Conservation (phyloP, 2,888 invertebrate genomes). For the Tryphoninae sp. region DNA sequence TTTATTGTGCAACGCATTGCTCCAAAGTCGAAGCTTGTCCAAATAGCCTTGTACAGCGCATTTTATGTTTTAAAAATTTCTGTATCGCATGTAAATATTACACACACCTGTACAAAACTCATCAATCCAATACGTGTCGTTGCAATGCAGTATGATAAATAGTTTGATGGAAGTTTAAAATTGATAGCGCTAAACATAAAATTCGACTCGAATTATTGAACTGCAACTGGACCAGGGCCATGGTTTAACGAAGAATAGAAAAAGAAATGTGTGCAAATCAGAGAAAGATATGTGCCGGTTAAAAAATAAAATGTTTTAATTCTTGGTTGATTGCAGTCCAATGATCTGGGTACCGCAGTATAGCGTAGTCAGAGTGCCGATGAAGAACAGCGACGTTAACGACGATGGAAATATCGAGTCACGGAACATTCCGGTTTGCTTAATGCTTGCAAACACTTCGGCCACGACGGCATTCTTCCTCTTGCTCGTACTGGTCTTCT, state of each 20-base stretch:
- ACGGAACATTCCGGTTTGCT: constrained; percentile 88
- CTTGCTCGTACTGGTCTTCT: constrained; percentile 89
- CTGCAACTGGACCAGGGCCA: constrained; percentile 66
- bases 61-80: not conserved
- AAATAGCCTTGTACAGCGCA: not conserved
- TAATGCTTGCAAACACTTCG: constrained; percentile 89
- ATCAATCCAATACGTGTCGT: not conserved
- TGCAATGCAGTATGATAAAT: not conserved
- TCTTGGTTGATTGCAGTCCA: constrained; percentile 87
- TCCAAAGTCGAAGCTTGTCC: too few relatives aligned
- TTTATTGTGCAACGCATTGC: too few relatives aligned
- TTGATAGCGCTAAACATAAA: not conserved
- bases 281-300: constrained; percentile 3
- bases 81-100: not conserved
- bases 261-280: constrained; percentile 9
- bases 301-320: constrained; percentile 68
- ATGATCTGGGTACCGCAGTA: constrained; percentile 82
- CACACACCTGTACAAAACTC: not conserved
- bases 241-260: constrained; percentile 24
- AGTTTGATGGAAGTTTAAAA: not conserved
- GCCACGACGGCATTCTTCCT: constrained; percentile 92
- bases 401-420: constrained; percentile 83
- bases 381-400: constrained; percentile 82
- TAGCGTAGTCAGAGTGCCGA: constrained; percentile 72
- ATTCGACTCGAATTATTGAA: constrained; percentile 65